These are phyloP conservation scores for Phrixothrix hirtus DNA, from an alignment of 2,888 invertebrate species.

Conservation along the genomic window DNA sequence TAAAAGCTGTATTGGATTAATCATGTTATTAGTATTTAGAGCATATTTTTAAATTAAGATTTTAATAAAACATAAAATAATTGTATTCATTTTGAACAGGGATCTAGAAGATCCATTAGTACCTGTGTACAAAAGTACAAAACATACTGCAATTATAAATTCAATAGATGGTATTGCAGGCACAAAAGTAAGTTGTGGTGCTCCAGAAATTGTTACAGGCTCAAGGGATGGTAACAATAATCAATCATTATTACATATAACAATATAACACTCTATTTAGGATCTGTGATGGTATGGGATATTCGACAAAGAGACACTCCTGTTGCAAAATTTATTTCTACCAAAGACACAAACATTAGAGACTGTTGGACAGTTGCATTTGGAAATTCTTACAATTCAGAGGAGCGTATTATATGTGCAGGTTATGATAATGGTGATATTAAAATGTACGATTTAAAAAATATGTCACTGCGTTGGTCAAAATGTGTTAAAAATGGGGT, in stretches of 20 bases:
- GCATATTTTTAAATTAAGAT: too few species aligned
- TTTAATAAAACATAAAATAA: too few species aligned
- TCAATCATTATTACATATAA: background rate
- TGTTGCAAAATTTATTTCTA: conserved; percentile 86
- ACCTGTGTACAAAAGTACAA: conserved; percentile 78
- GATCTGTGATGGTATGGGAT: conserved; percentile 94
- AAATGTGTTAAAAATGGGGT: conserved; percentile 89
- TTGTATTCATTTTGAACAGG: conserved; percentile 57
- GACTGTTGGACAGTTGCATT: conserved; percentile 96
- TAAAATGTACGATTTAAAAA: conserved; percentile 88
- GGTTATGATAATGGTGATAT: conserved; percentile 97
- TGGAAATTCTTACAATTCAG: conserved; percentile 85
- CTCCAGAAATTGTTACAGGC: conserved; percentile 94
- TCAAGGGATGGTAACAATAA: conserved; percentile 77
- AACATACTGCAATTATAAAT: conserved; percentile 86
- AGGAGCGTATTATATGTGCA: conserved; percentile 84
- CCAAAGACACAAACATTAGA: conserved; percentile 68
- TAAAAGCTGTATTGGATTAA: too few species aligned
- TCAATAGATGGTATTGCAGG: conserved; percentile 91
- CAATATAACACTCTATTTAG: conserved; percentile 50
- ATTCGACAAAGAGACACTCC: conserved; percentile 86
- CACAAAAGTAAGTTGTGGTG: conserved; percentile 76
- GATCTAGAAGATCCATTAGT: conserved; percentile 74
- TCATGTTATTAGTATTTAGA: too few species aligned
- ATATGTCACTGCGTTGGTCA: conserved; percentile 86